phyloP scores from a whole-genome alignment of 2,888 invertebrate species.

The Meliscaeva auricollis region DNA sequence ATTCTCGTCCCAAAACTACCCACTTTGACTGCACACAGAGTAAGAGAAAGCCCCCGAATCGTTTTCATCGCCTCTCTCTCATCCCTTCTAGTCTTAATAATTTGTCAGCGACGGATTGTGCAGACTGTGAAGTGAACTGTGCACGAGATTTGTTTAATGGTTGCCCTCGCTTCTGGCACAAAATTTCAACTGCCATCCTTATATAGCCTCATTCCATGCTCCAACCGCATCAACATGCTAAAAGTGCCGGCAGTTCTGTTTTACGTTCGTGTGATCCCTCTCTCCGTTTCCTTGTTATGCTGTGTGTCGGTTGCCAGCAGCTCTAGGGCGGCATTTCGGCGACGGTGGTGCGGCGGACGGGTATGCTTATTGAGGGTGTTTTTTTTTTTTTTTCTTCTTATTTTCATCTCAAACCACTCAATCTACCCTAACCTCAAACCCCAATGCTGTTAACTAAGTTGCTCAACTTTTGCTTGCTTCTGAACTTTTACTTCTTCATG shows the following conservation, averaged over 20 bases:
- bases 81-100: conserved; percentile 76
- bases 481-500: conserved; percentile 77
- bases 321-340: conserved; percentile 22
- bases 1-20: conserved; percentile 51
- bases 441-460: conserved; percentile 75
- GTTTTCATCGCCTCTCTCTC: conserved; percentile 76
- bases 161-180: conserved; percentile 78
- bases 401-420: conserved; percentile 64
- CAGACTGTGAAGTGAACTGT: conserved; percentile 78
- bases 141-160: conserved; percentile 78
- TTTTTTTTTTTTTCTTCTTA: conserved; percentile 10
- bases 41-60: conserved; percentile 63
- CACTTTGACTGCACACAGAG: conserved; percentile 42
- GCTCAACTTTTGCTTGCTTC: conserved; percentile 77
- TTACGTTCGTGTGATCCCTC: conserved; percentile 62
- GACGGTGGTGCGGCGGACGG: conserved; percentile 6
- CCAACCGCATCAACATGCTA: conserved; percentile 60
- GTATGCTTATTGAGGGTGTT: conserved; percentile 62
- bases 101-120: conserved; percentile 78
- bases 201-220: conserved; percentile 17
- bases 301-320: conserved; percentile 63
- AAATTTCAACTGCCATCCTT: conserved; percentile 64
- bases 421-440: conserved; percentile 69
- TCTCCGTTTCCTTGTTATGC: background rate
- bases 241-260: conserved; percentile 64